A percentile compares a stretch with the other conserved stretches of the same genome.
Conservation (phyloP, 2,888 invertebrate genomes). For the Actias luna region DNA sequence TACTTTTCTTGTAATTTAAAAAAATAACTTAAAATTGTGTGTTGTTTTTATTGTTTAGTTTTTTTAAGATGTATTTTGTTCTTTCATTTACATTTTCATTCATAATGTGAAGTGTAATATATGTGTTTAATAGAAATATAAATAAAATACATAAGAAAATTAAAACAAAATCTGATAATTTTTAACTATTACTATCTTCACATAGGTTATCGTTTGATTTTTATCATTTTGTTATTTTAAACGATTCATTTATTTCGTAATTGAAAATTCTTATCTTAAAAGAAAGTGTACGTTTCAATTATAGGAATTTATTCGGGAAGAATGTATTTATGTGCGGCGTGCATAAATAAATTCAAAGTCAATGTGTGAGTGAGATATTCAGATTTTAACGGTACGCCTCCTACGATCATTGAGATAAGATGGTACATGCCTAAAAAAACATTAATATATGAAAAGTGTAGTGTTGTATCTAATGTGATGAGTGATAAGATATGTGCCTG, state of each 20-base stretch:
- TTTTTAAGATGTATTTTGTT: too few relatives aligned
- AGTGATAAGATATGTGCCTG: background rate
- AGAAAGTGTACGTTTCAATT: background rate
- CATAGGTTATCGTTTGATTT: background rate
- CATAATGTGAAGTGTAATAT: too few relatives aligned
- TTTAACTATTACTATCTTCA: background rate
- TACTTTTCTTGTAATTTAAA: too few relatives aligned
- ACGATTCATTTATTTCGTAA: background rate
- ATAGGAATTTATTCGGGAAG: background rate
- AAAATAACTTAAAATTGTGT: too few relatives aligned
- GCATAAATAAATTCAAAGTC: background rate
- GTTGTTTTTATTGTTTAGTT: too few relatives aligned
- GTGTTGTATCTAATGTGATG: slow-evolving; percentile 10
- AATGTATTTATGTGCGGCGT: background rate
- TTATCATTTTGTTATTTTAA: background rate
- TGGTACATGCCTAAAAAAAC: background rate
- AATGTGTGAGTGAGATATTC: slow-evolving; percentile 8
- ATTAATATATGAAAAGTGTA: slow-evolving; percentile 8
- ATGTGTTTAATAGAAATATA: too few relatives aligned
- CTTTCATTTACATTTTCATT: too few relatives aligned
- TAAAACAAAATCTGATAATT: background rate
- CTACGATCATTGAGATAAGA: slow-evolving; percentile 11
- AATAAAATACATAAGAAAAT: too few relatives aligned
- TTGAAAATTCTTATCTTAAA: background rate
- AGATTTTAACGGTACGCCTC: slow-evolving; percentile 3